Evolutionary conservation across 2,797 vertebrate species (phyloP), one percentile per base, ranked within the genome.

Genomic region (Champsocephalus esox): DNA sequence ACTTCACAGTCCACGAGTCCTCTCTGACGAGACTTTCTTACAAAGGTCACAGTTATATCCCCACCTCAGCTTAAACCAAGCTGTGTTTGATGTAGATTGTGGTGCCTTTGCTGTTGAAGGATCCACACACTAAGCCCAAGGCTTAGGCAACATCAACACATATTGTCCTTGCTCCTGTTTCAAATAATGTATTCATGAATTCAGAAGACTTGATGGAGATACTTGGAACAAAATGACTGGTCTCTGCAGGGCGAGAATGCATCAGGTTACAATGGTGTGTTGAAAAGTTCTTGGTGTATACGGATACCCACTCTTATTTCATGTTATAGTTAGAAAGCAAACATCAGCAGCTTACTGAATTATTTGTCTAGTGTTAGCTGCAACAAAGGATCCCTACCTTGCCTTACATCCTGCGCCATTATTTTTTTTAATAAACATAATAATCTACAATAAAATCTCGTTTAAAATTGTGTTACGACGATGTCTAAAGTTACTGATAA

Each of bases 21-120:
- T 87, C 82, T 86, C 67, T 79, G 51, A 79, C 63, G 75, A 88
- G 75, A 77, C 83, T 75, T 74, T 79, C 66, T 57, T 62, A 28
- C 45, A 70, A 87, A 86, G 81, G 74, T 79, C 79, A 79, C 72
- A 52, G 45, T 77, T 79, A 61, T 64, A 59, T 44, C 63, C 58
- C 54, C 5, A 3, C 60, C 62, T 13, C 34, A 55, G 63, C 69
- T 85, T 45, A 56, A 64, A 49, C 45, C 44, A 57, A 65, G 77
- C 70, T 54, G 68, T 71, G 77, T 85, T 78, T 81, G 66, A 87
- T 76, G 75, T 62, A 45, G 60, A 73, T 68, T 68, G 56, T 79
- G 69, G 59, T 65, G 32, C 45, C 52, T 81, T 88, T 80, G 68
- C 72, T 77, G n/a, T 71, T 61, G 19, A 72, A 48, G 70, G 76